Evolutionary conservation across 2,888 invertebrate genomes (phyloP).

Genomic region (Therioaphis trifolii): DNA sequence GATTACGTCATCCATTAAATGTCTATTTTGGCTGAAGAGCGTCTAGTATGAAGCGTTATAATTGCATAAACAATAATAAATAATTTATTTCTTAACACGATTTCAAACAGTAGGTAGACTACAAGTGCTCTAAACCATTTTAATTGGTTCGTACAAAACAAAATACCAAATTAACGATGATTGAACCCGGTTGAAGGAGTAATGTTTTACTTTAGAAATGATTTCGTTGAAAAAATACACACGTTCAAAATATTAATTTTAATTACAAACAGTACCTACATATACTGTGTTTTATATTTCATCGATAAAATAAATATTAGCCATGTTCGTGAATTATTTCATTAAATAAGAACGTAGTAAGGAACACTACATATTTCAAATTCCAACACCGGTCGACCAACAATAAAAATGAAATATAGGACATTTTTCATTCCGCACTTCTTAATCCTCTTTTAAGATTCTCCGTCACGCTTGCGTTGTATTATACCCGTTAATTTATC

Average conservation of each 20-base stretch:
- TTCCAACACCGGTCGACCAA: neutral
- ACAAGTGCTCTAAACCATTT: neutral
- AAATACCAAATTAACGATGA: neutral
- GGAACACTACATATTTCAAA: neutral
- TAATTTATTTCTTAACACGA: neutral
- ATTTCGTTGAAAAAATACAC: too few relatives aligned
- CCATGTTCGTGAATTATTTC: too few relatives aligned
- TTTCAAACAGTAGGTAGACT: neutral
- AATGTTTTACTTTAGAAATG: too few relatives aligned
- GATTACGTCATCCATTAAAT: conserved; percentile 16
- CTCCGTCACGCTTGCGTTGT: neutral
- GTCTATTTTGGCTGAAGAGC: neutral
- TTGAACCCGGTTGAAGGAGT: too few relatives aligned
- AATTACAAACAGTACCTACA: too few relatives aligned
- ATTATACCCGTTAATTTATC: conserved; percentile 31
- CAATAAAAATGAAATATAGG: neutral
- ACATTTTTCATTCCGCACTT: neutral
- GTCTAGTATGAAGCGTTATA: neutral
- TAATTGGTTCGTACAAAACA: neutral
- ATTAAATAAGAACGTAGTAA: too few relatives aligned
- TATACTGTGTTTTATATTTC: too few relatives aligned
- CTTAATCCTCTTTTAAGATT: conserved; percentile 9
- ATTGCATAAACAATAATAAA: neutral
- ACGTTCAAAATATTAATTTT: too few relatives aligned
- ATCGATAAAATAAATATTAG: too few relatives aligned